Conservation (phyloP, 2,888 invertebrate genomes). For the Gandaritis pyraliata region DNA sequence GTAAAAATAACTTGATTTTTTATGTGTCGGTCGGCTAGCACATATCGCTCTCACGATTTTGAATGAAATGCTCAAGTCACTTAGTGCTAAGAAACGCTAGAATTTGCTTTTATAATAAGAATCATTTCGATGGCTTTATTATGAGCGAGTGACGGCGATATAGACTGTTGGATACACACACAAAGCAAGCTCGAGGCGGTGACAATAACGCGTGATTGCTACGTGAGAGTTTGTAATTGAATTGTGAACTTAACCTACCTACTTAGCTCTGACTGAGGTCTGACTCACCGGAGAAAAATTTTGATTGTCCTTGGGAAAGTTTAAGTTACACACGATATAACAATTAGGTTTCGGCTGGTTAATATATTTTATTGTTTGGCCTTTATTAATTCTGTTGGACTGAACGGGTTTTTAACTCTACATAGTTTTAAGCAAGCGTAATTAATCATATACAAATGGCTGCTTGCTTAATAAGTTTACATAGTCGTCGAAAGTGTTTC, state of each 20-base stretch:
- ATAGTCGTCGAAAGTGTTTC: slow-evolving; percentile 21
- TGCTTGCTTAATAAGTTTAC: slow-evolving; percentile 22
- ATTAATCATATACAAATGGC: slow-evolving; percentile 29
- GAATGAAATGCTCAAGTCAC: slow-evolving; percentile 81
- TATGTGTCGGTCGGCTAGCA: slow-evolving; percentile 65
- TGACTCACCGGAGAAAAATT: slow-evolving; percentile 72
- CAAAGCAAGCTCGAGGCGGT: slow-evolving; percentile 69
- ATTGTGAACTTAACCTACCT: slow-evolving; percentile 66
- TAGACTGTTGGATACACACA: slow-evolving; percentile 67
- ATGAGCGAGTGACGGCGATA: slow-evolving; percentile 72
- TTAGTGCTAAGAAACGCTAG: slow-evolving; percentile 75
- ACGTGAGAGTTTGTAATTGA: slow-evolving; percentile 76
- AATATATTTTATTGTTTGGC: slow-evolving; percentile 17
- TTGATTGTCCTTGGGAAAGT: slow-evolving; percentile 66
- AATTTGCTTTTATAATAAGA: slow-evolving; percentile 79
- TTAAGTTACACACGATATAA: slow-evolving; percentile 25
- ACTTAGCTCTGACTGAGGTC: slow-evolving; percentile 32
- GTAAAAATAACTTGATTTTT: slow-evolving; percentile 75
- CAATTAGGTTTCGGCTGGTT: slow-evolving; percentile 17
- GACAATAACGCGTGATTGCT: slow-evolving; percentile 81
- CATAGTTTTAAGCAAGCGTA: slow-evolving; percentile 13
- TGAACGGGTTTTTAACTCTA: slow-evolving; percentile 15
- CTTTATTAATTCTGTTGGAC: slow-evolving; percentile 11
- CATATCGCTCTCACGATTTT: slow-evolving; percentile 78
- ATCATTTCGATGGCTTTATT: slow-evolving; percentile 79